Conservation (phyloP, 2,113 vertebrate species). For the Panthera leo region DNA sequence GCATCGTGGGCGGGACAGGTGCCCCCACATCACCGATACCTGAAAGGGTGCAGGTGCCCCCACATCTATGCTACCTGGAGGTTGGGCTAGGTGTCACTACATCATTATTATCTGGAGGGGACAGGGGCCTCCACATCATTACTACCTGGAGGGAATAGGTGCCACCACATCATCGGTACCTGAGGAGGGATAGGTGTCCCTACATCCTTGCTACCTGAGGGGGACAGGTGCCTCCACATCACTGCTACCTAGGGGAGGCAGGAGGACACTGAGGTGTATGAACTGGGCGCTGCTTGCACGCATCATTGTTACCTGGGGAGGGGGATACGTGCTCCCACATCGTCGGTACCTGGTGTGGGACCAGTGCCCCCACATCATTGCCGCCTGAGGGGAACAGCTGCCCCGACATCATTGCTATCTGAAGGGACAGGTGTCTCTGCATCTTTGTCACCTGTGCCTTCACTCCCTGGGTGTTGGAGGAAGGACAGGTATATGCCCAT, state of each 20-base stretch:
- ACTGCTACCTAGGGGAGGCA: not conserved
- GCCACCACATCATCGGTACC: not conserved
- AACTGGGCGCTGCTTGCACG: not conserved
- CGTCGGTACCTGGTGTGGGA: not conserved
- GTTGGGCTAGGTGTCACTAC: not conserved
- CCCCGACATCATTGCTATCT: not conserved
- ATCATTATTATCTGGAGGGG: not conserved
- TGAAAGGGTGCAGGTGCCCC: not conserved
- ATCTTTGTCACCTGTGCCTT: not conserved
- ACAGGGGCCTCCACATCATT: not conserved
- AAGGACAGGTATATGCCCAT: not conserved
- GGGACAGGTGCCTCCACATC: not conserved
- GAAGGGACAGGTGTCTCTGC: not conserved
- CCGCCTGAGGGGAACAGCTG: not conserved
- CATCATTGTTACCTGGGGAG: not conserved
- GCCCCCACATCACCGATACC: not conserved
- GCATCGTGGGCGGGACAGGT: slow-evolving; percentile 34
- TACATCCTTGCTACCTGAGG: not conserved
- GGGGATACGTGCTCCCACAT: not conserved
- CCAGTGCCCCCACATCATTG: not conserved
- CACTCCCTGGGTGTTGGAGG: not conserved
- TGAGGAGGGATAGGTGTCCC: not conserved
- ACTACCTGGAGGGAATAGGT: not conserved
- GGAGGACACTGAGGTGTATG: not conserved
- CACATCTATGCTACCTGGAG: not conserved